Evolutionary conservation across 2,797 vertebrate genomes (phyloP).

Genomic region (Alcedo atthis): DNA sequence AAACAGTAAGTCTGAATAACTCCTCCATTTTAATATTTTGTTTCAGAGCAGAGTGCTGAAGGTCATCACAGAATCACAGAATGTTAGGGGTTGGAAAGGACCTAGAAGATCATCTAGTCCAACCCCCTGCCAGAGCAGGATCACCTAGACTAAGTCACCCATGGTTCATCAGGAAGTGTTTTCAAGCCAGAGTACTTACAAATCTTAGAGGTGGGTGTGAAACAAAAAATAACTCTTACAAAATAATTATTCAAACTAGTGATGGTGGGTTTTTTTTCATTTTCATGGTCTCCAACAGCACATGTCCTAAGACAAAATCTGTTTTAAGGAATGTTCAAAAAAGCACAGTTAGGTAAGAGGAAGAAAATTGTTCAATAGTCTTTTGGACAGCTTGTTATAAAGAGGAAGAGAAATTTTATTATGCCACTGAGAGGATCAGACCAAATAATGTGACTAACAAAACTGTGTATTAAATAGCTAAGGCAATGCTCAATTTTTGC

Average conservation of each 20-base stretch:
- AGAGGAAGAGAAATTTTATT: not conserved
- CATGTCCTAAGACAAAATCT: not conserved
- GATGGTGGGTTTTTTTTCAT: not conserved
- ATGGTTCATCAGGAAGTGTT: not conserved
- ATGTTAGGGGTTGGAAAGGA: no score
- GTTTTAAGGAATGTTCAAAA: not conserved
- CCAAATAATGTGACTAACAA: not conserved
- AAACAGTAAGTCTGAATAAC: constrained; percentile 31
- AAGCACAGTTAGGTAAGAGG: not conserved
- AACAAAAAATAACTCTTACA: not conserved
- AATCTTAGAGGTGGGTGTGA: not conserved
- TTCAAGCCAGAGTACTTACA: not conserved
- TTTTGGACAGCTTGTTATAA: not conserved
- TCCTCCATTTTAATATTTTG: constrained; percentile 23
- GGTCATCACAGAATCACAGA: not conserved
- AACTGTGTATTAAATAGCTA: not conserved
- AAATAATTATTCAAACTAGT: not conserved
- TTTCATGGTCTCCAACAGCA: not conserved
- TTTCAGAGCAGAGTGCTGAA: not conserved
- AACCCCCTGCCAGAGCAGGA: no score
- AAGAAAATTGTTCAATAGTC: not conserved
- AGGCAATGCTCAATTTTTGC: not conserved
- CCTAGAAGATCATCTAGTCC: no score
- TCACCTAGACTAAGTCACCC: no score
- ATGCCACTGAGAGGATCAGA: not conserved